Evolutionary conservation across 2,113 vertebrate species (phyloP).

Genomic region (Oreotrochilus melanogaster): DNA sequence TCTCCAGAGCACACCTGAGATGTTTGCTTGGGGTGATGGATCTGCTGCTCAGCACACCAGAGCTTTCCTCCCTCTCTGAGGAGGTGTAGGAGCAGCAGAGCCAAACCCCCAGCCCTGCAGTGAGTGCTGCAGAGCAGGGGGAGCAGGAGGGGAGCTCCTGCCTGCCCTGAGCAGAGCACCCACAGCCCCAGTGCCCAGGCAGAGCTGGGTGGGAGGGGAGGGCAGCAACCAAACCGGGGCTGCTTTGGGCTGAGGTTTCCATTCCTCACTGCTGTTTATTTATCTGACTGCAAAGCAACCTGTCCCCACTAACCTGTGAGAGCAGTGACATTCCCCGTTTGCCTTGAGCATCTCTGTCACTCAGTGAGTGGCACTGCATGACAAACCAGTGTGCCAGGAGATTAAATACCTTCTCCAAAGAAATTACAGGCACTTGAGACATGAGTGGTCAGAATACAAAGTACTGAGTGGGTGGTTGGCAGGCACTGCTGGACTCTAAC

Average conservation of each 20-base stretch:
- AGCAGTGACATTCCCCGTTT: not conserved
- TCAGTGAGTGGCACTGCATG: not conserved
- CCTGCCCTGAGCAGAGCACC: not conserved
- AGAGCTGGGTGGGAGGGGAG: not conserved
- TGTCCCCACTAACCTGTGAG: not conserved
- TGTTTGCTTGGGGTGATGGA: not conserved
- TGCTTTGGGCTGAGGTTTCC: not conserved
- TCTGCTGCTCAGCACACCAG: not conserved
- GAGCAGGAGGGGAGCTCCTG: rapidly evolving
- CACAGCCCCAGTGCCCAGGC: not conserved
- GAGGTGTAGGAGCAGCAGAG: not conserved
- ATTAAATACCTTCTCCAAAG: not conserved
- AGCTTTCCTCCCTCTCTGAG: not conserved
- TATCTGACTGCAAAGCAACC: not conserved
- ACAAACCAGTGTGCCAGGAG: not conserved
- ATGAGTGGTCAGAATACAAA: not conserved
- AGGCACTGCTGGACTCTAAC: not conserved
- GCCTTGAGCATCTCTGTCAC: not conserved
- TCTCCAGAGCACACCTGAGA: not conserved
- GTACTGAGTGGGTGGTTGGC: not conserved
- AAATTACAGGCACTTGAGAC: not conserved
- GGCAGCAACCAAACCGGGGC: not conserved
- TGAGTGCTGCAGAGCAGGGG: not conserved
- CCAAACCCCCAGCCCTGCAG: not conserved
- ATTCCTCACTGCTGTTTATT: rapidly evolving